A percentile compares a stretch with the other conserved stretches of the same genome.
Conservation (phyloP, 2,113 vertebrate genomes). For the Taxidea taxus region DNA sequence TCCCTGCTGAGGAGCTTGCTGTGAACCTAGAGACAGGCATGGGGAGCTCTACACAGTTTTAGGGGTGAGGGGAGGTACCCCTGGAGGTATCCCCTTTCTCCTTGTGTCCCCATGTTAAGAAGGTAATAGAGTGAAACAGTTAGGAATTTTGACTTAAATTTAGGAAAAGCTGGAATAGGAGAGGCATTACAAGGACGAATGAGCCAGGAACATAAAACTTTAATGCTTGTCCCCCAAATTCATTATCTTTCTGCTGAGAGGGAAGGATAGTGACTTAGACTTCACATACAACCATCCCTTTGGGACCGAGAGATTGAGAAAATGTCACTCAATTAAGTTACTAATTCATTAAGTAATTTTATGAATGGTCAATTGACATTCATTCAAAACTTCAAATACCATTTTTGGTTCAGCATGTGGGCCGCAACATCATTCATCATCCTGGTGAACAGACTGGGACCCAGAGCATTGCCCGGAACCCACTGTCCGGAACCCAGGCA, state of each 20-base stretch:
- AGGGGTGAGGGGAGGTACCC: neutral
- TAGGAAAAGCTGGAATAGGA: no score
- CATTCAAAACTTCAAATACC: slow-evolving; percentile 47
- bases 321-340: neutral
- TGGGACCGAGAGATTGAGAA: neutral
- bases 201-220: neutral
- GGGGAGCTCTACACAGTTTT: neutral
- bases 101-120: neutral
- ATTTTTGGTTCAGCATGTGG: neutral
- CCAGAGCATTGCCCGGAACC: neutral
- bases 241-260: neutral
- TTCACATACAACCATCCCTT: neutral
- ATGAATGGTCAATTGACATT: neutral
- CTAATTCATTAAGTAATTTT: neutral
- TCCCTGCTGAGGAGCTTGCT: neutral
- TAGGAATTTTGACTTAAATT: no score
- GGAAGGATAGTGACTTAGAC: neutral
- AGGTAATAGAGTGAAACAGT: no score
- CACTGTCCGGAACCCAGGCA: neutral
- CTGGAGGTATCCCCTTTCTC: neutral
- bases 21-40: neutral
- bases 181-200: neutral
- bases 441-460: neutral
- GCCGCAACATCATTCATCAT: neutral
- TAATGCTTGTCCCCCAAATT: neutral